Evolutionary conservation across 2,113 vertebrate genomes (phyloP).

Genomic region (Tachycineta bicolor): DNA sequence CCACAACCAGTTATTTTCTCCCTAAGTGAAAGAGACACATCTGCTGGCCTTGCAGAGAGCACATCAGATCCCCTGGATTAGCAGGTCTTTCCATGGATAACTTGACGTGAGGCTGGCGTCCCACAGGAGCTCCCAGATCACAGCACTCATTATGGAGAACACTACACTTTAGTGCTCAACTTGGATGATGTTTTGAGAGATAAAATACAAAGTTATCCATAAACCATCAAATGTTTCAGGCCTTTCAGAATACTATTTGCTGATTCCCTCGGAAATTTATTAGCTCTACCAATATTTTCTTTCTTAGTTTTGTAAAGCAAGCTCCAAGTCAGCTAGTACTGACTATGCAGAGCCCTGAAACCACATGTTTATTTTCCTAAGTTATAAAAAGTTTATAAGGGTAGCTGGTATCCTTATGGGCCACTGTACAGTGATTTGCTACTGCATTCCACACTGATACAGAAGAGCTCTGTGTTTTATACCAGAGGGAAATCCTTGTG

Average conservation of each 20-base stretch:
- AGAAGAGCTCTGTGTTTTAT: constrained; percentile 79
- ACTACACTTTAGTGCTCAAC: constrained; percentile 26
- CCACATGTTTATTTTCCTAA: constrained; percentile 86
- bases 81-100: constrained; percentile 31
- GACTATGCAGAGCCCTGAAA: constrained; percentile 80
- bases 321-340: constrained; percentile 66
- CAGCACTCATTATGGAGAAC: not conserved
- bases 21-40: not conserved
- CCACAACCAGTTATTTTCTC: not conserved
- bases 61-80: constrained; percentile 23
- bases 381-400: constrained; percentile 85
- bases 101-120: not conserved
- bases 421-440: constrained; percentile 76
- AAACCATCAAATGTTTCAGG: constrained; percentile 47
- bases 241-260: constrained; percentile 54
- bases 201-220: constrained; percentile 53
- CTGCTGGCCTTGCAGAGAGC: not conserved
- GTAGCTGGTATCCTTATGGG: constrained; percentile 79
- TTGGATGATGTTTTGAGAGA: constrained; percentile 23
- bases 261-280: constrained; percentile 74
- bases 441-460: constrained; percentile 79
- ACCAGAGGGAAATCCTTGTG: constrained; percentile 72
- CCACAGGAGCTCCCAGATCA: not conserved
- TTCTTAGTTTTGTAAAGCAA: constrained; percentile 73
- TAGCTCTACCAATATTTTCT: constrained; percentile 78